A percentile compares a stretch with the other conserved stretches of the same genome.
Evolutionary conservation across 2,888 invertebrate genomes (phyloP).

Genomic region (Cryptocheilus praepositus): DNA sequence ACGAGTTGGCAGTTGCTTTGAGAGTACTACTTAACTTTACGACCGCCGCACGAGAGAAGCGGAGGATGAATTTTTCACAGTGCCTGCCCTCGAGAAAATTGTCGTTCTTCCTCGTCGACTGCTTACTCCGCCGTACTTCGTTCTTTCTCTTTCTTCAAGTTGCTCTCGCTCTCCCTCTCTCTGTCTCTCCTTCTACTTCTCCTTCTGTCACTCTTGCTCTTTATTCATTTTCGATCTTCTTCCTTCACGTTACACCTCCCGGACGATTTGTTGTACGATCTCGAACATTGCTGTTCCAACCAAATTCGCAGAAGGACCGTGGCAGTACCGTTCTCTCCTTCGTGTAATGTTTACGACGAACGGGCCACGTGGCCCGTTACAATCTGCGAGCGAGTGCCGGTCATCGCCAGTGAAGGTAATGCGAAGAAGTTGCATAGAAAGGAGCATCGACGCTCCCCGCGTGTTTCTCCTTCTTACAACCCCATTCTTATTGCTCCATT

Average conservation of each 20-base stretch:
- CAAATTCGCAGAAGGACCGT: slow-evolving; percentile 42
- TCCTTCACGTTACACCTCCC: neutral
- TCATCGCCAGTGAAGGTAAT: neutral
- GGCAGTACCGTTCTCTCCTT: slow-evolving; percentile 38
- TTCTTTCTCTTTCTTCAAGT: neutral
- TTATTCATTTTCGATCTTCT: slow-evolving; percentile 13
- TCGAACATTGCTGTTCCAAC: slow-evolving; percentile 23
- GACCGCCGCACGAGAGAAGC: slow-evolving; percentile 37
- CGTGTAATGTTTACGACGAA: slow-evolving; percentile 43
- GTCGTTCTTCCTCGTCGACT: slow-evolving; percentile 1
- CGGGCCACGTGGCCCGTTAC: slow-evolving; percentile 52
- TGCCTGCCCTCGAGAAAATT: slow-evolving; percentile 23
- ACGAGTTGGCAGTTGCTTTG: slow-evolving; percentile 33
- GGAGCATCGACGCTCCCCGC: slow-evolving; percentile 12
- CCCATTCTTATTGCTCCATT: slow-evolving; percentile 13
- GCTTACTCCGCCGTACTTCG: neutral
- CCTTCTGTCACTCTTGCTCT: slow-evolving; percentile 1
- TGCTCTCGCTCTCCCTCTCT: neutral
- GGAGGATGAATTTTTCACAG: slow-evolving; percentile 44
- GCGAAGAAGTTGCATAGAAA: slow-evolving; percentile 50
- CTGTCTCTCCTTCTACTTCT: too few relatives aligned
- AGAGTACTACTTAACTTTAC: slow-evolving; percentile 63
- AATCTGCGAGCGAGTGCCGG: too few relatives aligned
- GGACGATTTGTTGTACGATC: slow-evolving; percentile 30
- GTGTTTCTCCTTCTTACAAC: slow-evolving; percentile 11